Base-by-base conservation (phyloP, 2,113 vertebrate species). In the Rhea pennata region DNA sequence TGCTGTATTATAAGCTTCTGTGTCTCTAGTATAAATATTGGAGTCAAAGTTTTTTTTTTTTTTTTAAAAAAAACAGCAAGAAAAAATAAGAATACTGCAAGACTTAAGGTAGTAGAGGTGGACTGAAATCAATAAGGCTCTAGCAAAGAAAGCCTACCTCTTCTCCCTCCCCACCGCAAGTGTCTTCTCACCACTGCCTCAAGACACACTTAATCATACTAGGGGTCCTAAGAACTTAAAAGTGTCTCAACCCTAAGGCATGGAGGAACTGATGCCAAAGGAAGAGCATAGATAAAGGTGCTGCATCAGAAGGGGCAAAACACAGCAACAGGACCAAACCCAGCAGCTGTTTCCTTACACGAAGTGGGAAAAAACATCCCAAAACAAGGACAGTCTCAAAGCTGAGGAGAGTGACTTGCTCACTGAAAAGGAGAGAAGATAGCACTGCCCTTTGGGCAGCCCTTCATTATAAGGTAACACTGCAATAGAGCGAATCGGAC, bases 1-100 rank as follows among this genome's bases (percentile, higher is more conserved):
- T 87, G 84, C 46, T 92, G 19, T 61, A 77, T 73, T 91, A 73
- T 73, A 85, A 92, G 64, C 67, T 95, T n/a, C 61, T 78, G 72
- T 61, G 83, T 39, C 44, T 93, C 61, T 59, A 77, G 65, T 51
- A 92, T 75, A 95, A 96, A 93, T 86, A 90, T 0, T 81, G 13
- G 40, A 90, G 81, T 6, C 54, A 73, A 15, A 70, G 59, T 65
- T 92, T 64, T 86, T 93, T 71, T 83, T 69, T 12, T 26, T 64
- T 64, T 23, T 61, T 67, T n/a, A 1, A 29, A 56, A 51, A n/a
- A 12, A 36, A 36, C 36, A 36, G 36, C 36, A 36, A 36, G 36
- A 36, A 36, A 40, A 59, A 33, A 23, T 40, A 3, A 2, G 5
- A 14, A 44, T n/a, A 1, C n/a, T 73, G 24, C 22, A 64, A 93